These are phyloP conservation scores for Listronotus bonariensis DNA, from an alignment of 1,140 invertebrate species.

Conservation along the genomic window DNA sequence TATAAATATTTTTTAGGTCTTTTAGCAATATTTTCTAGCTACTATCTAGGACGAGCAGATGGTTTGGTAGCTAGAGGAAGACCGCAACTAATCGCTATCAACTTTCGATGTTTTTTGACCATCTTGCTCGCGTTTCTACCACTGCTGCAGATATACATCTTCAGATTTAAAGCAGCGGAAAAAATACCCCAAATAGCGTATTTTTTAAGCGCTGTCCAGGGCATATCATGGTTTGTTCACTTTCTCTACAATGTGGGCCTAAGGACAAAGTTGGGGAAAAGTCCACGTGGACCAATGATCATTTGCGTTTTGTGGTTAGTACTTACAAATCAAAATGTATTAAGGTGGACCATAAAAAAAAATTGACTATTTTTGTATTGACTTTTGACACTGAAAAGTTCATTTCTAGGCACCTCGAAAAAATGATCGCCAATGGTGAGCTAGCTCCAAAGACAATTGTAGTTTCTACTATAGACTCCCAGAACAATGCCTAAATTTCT, in stretches of 20 bases:
- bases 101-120: constrained; percentile 65
- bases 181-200: constrained; percentile 66
- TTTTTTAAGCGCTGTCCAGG: constrained; percentile 68
- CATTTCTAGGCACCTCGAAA: too few relatives aligned
- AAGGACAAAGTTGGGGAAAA: constrained; percentile 65
- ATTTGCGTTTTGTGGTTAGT: constrained; percentile 69
- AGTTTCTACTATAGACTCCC: too few relatives aligned
- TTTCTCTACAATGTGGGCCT: constrained; percentile 73
- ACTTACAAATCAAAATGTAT: too few relatives aligned
- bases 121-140: constrained; percentile 67
- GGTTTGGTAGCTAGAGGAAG: constrained; percentile 62
- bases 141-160: constrained; percentile 66
- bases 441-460: too few relatives aligned
- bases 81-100: constrained; percentile 64
- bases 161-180: constrained; percentile 48
- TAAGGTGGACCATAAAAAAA: too few relatives aligned
- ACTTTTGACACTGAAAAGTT: too few relatives aligned
- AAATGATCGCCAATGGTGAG: too few relatives aligned
- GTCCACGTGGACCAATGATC: constrained; percentile 71
- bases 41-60: constrained; percentile 71
- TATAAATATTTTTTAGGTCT: constrained; percentile 52
- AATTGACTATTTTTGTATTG: too few relatives aligned
- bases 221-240: constrained; percentile 79
- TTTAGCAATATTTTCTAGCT: constrained; percentile 74
- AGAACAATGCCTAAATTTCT: too few relatives aligned